phyloP scores from a whole-genome alignment of 2,888 invertebrate species.

The Trachelus iudaicus region DNA sequence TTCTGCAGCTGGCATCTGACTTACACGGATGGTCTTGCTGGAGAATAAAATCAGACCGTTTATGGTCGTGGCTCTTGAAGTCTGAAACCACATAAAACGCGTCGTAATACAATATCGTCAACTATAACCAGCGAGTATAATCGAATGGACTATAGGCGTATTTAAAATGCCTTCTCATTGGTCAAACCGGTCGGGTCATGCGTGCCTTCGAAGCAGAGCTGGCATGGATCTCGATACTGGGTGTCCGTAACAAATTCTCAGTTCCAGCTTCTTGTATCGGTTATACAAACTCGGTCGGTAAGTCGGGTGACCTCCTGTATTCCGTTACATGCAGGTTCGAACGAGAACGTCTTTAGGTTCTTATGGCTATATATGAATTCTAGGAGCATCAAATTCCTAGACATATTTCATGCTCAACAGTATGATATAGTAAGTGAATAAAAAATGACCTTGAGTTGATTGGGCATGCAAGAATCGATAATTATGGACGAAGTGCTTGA shows the following conservation, averaged over 20 bases:
- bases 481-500: neutral
- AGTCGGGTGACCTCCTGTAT: neutral
- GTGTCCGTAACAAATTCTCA: neutral
- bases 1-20: neutral
- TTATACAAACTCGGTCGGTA: neutral
- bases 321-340: neutral
- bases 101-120: conserved; percentile 4
- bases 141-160: conserved; percentile 9
- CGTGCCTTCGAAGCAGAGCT: conserved; percentile 7
- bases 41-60: neutral
- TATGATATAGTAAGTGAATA: neutral
- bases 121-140: conserved; percentile 4
- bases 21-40: neutral
- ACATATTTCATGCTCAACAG: neutral
- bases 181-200: conserved; percentile 18
- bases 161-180: conserved; percentile 25
- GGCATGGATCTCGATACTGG: conserved; percentile 1
- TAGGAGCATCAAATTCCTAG: neutral
- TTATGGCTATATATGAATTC: neutral
- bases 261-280: neutral
- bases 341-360: neutral
- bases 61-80: neutral
- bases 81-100: neutral
- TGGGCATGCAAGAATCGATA: neutral
- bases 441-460: neutral